phyloP scores from a whole-genome alignment of 2,888 invertebrate species.

The Eledona agricola region DNA sequence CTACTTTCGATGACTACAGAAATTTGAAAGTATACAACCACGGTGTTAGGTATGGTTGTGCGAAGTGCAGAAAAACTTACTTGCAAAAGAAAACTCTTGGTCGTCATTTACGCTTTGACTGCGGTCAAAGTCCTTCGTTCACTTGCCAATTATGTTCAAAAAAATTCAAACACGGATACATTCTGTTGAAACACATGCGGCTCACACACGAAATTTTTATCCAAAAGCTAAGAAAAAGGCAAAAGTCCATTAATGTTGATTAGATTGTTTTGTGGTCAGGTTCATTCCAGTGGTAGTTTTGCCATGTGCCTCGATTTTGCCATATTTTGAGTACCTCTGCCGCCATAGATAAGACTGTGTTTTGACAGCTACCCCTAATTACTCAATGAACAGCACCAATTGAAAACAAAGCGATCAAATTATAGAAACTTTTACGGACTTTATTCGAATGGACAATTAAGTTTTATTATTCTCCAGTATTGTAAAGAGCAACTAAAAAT shows the following conservation, averaged over 20 bases:
- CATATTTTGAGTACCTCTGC: constrained; percentile 28
- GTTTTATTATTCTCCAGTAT: no score
- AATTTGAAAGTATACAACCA: constrained; percentile 55
- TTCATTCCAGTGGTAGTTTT: constrained; percentile 26
- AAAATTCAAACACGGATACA: constrained; percentile 57
- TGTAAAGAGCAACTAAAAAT: no score
- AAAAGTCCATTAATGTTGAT: constrained; percentile 39
- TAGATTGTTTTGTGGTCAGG: constrained; percentile 17
- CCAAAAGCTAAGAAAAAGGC: constrained; percentile 49
- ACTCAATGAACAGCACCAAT: no score
- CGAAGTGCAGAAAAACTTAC: constrained; percentile 57
- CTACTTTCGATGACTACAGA: constrained; percentile 57
- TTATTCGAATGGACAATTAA: no score
- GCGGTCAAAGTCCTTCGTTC: constrained; percentile 60
- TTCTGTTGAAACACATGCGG: constrained; percentile 57
- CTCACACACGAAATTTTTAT: constrained; percentile 54
- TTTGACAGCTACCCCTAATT: constrained; percentile 18
- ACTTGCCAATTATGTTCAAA: constrained; percentile 56
- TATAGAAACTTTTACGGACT: no score
- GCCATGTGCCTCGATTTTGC: constrained; percentile 35
- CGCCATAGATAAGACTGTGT: constrained; percentile 12
- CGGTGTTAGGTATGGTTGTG: constrained; percentile 56
- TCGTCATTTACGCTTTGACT: constrained; percentile 63
- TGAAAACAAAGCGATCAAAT: no score
- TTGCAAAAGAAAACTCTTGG: constrained; percentile 60